Evolutionary conservation across 2,888 invertebrate species (phyloP), one percentile per base, ranked within the genome.

Genomic region (Peribatodes rhomboidaria): DNA sequence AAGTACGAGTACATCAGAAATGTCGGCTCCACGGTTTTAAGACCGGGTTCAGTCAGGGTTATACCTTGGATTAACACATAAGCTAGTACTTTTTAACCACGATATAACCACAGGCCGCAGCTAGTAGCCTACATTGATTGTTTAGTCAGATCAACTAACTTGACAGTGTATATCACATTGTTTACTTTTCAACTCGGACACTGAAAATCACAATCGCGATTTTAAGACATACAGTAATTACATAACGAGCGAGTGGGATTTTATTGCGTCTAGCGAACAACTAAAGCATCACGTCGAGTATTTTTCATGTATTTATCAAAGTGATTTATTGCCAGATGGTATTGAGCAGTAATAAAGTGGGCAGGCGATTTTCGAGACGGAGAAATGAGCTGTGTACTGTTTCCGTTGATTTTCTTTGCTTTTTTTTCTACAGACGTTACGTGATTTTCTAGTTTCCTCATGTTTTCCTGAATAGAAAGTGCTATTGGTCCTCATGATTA

Each of bases 291-390:
- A 16, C 14, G 37, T 13, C 20, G 52, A 39, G 54, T 9, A 16
- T 39, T 52, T 42, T 46, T 52, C 52, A 31, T 44, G 62, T 56
- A 62, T 62, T n/a, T 55, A 61, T 47, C 54, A 42, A 46, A 35
- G 50, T 62, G 56, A 62, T 57, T 62, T 42, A 56, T 56, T 37
- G 47, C 18, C 22, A 31, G 22, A n/a, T 49, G 22, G 18, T 56
- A 56, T 62, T 50, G 50, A 50, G 35, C 16, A 22, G 50, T 56
- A 50, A 37, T 50, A 22, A 56, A 56, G 42, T 35, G 49, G 16
- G 42, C 37, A 54, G 50, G 22, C 41, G 47, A 6, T 27, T 35
- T 49, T 13, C n/a, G 37, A 53, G 53, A 46, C 46, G 31, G 16
- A 0, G 37, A 54, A 61, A 46, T 46, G 35, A 1, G 31, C 27